Percentiles rank a stretch among this genome's conserved stretches.
Evolutionary conservation across 92 coral and sea anemone genomes (phyloP).

Genomic region (Siderastrea siderea): DNA sequence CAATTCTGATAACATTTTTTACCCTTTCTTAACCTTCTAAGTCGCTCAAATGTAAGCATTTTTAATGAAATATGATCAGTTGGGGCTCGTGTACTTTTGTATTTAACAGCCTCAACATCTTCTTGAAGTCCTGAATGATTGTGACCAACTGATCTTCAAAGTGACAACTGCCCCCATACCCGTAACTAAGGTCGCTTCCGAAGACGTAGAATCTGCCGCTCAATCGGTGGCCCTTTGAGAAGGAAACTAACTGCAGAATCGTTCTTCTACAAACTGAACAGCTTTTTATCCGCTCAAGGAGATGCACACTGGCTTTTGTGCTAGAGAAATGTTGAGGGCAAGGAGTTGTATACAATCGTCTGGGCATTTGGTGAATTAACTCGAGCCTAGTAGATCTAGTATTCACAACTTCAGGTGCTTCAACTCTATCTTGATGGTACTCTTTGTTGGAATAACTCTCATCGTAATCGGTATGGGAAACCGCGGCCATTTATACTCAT

Average conservation of each 20-base stretch:
- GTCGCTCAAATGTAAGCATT: no score
- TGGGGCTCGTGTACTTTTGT: neutral
- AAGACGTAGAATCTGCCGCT: neutral
- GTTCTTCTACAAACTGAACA: neutral
- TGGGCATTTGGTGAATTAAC: no score
- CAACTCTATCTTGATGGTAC: no score
- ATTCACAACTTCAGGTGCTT: no score
- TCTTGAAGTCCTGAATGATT: neutral
- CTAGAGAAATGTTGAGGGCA: slow-evolving; percentile 2
- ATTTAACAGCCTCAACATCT: neutral
- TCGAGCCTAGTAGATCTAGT: no score
- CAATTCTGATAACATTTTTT: no score
- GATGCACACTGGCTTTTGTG: neutral
- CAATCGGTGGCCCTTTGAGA: neutral
- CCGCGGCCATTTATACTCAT: no score
- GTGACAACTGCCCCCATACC: neutral
- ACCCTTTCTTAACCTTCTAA: no score
- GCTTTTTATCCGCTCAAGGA: neutral
- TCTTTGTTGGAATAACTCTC: no score
- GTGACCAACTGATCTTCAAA: neutral
- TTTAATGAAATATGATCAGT: no score
- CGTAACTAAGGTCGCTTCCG: neutral
- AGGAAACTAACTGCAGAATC: neutral
- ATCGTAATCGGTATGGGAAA: no score
- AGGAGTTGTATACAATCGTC: neutral